Evolutionary conservation across 1,140 invertebrate species (phyloP), one percentile per base, ranked within the genome.

Genomic region (Cheumatopsyche charites): DNA sequence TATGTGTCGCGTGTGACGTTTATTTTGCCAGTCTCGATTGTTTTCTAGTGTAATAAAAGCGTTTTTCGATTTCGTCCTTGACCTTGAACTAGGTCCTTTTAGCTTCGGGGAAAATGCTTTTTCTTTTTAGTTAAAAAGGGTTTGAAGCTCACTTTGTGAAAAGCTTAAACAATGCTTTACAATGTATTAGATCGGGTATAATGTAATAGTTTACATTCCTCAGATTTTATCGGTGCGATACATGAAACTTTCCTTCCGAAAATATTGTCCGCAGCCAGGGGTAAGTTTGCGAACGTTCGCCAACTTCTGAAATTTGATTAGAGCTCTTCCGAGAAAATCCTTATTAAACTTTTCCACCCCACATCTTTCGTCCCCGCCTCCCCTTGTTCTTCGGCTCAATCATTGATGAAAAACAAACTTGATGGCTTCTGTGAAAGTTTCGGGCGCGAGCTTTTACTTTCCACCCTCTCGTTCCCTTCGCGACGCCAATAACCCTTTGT

Each of bases 291-390:
- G 36, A 67, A 47, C 9, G 25, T 23, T 67, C 17, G 29, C 26
- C 11, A 67, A 67, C 65, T 67, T 49, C 1, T 49, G 65, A 67
- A 67, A 67, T 67, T 67, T 67, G 65, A 67, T 67, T 67, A 67
- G 65, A 29, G 43, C 62, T 41, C 23, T 67, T 67, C 65, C 65
- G 13, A 26, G 65, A 67, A 67, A 67, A 67, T 47, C 65, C 65
- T 47, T 67, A 67, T 67, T 49, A 63, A 67, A 67, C 65, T 47
- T 63, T 63, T 63, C 43, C 12, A n/a, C 13, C 25, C 58, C 23
- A 7, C 58, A 6, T 17, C 58, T 4, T 26, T 21, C 17, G 25
- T 7, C 12, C 25, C n/a, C n/a, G n/a, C n/a, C 13, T 23, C 23
- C n/a, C 62, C 36, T 25, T 13, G 7, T 11, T 67, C 36, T 67